Percentiles rank a stretch among this genome's conserved stretches.
phyloP scores from a whole-genome alignment of 2,888 invertebrate genomes.

The Drosophila monieri region DNA sequence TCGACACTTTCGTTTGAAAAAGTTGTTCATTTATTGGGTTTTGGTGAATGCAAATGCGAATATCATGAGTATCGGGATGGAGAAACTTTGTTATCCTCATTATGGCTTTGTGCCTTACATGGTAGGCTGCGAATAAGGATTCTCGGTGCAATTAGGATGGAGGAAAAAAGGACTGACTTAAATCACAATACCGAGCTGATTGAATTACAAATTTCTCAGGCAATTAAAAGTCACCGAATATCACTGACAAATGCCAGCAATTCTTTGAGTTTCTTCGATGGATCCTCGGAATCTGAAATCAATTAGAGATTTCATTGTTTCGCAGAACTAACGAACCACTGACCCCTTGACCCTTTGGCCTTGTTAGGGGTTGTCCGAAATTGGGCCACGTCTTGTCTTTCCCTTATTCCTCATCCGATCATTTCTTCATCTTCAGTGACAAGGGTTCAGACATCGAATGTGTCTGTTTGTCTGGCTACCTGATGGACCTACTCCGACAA shows the following conservation, averaged over 20 bases:
- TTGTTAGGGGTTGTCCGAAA: constrained; percentile 52
- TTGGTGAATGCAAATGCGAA: constrained; percentile 9
- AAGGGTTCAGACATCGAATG: constrained; percentile 49
- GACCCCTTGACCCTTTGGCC: constrained; percentile 71
- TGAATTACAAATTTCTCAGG: constrained; percentile 65
- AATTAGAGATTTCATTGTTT: constrained; percentile 70
- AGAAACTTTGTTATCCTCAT: constrained; percentile 26
- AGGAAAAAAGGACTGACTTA: constrained; percentile 18
- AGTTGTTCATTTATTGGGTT: constrained; percentile 62
- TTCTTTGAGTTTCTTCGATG: background rate
- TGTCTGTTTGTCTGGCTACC: constrained; percentile 24
- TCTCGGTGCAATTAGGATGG: constrained; percentile 51
- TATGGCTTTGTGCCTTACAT: constrained; percentile 8
- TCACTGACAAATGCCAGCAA: constrained; percentile 63
- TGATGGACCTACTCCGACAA: constrained; percentile 11
- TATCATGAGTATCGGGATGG: constrained; percentile 13
- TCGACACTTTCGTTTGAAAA: constrained; percentile 72
- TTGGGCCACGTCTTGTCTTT: constrained; percentile 51
- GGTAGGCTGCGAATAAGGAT: too few species aligned
- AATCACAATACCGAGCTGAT: constrained; percentile 64
- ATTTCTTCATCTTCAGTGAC: constrained; percentile 35
- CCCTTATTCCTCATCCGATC: background rate
- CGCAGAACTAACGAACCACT: constrained; percentile 37
- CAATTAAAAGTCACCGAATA: constrained; percentile 20
- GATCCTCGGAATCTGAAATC: constrained; percentile 15